Evolutionary conservation across 2,888 invertebrate species (phyloP), one percentile per base, ranked within the genome.

Genomic region (Diploptera punctata): DNA sequence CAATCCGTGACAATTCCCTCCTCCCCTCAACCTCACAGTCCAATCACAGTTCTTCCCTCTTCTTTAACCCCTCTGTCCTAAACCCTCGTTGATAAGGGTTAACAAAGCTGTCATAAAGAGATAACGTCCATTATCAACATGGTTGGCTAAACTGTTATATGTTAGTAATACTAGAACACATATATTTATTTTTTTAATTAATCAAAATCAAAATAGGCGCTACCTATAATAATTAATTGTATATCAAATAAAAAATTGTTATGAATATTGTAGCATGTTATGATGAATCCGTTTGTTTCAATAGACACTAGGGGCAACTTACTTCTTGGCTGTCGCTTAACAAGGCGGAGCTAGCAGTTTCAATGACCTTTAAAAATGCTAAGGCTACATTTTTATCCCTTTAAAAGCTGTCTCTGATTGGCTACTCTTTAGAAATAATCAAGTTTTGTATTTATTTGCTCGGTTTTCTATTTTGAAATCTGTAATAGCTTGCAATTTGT

Each of bases 291-390:
- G n/a, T n/a, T n/a, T n/a, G n/a, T n/a, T n/a, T n/a, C n/a, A 24
- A 24, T 2, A 7, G 7, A 3, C 21, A n/a, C 57, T 29, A 7
- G 26, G 3, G 3, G 18, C 18, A 13, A 3, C 47, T 18, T 47
- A 13, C 5, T 3, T 18, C 47, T 1, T 13, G 13, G 38, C 24
- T 9, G 52, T 13, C 26, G 29, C 57, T 24, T 18, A 5, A 49
- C n/a, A 44, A 44, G 69, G 69, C 57, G 69, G 69, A 57, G 71
- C 57, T 24, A 52, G 21, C 18, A 57, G 67, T 67, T 65, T 71
- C 67, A 71, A 71, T 69, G 69, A 69, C 69, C 69, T 69, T 54
- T 69, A 69, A 43, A n/a, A 69, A 60, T 19, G 57, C 60, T 43
- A 38, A n/a, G 24, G 38, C 57, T 57, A n/a, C 57, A n/a, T 24